Conservation (phyloP, 2,888 invertebrate species). For the Orthosia gothica region DNA sequence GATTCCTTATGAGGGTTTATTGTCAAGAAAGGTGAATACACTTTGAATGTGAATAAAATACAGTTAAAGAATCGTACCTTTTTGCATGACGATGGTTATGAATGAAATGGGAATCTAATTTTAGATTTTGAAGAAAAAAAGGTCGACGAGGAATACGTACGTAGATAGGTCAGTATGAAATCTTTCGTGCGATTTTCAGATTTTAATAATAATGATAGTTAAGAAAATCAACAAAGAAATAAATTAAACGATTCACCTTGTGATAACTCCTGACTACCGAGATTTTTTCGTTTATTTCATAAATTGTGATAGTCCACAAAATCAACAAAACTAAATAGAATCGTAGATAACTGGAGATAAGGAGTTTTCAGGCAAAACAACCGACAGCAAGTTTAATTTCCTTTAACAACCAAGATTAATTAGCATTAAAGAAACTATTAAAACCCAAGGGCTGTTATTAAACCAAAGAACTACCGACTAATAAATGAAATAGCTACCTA, state of each 20-base stretch:
- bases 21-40: conserved; percentile 57
- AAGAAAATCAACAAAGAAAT: background rate
- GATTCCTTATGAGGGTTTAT: conserved; percentile 50
- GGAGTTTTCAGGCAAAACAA: background rate
- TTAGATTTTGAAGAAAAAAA: background rate
- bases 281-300: no score
- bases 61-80: conserved; percentile 22
- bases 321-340: background rate
- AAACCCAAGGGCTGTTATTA: conserved; percentile 9
- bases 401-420: conserved; percentile 10
- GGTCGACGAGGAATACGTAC: no score
- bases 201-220: background rate
- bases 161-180: background rate
- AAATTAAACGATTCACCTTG: no score
- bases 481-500: conserved; percentile 16
- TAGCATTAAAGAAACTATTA: conserved; percentile 13
- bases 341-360: no score
- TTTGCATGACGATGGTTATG: conserved; percentile 1
- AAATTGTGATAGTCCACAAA: background rate
- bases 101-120: conserved; percentile 1
- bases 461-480: background rate
- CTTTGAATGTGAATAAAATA: conserved; percentile 46
- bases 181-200: no score
- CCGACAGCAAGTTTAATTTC: background rate
- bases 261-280: no score